These are phyloP conservation scores for Formicarius rufipectus DNA, from an alignment of 2,113 vertebrate genomes.

Conservation along the genomic window DNA sequence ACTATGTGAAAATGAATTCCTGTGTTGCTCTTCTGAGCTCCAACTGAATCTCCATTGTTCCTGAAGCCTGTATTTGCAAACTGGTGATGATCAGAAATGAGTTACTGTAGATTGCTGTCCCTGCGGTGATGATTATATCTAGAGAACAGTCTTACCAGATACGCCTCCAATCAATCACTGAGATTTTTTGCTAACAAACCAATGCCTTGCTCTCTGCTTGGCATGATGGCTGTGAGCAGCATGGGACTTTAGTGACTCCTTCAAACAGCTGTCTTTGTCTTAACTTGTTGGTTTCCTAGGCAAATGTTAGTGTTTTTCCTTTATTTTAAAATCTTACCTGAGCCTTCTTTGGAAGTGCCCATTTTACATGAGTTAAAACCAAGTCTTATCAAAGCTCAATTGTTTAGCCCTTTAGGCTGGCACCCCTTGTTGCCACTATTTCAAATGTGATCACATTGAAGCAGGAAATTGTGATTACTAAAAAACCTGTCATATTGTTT, in stretches of 20 bases:
- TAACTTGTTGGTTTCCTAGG: not conserved
- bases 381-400: not conserved
- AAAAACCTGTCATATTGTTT: not conserved
- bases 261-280: not conserved
- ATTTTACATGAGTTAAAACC: not conserved
- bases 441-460: not conserved
- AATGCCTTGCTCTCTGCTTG: not conserved
- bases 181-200: not conserved
- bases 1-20: not conserved
- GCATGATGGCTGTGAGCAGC: not conserved
- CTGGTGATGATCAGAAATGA: not conserved
- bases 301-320: not conserved
- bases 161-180: not conserved
- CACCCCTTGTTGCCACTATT: not conserved
- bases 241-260: not conserved
- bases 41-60: not conserved
- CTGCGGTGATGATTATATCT: not conserved
- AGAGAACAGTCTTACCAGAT: not conserved
- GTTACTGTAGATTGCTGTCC: rapidly evolving
- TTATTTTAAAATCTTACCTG: not conserved
- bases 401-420: not conserved
- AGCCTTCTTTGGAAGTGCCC: not conserved
- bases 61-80: not conserved
- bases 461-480: not conserved
- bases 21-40: not conserved